phyloP scores from a whole-genome alignment of 2,888 invertebrate species.

The Pogonocherus hispidulus region DNA sequence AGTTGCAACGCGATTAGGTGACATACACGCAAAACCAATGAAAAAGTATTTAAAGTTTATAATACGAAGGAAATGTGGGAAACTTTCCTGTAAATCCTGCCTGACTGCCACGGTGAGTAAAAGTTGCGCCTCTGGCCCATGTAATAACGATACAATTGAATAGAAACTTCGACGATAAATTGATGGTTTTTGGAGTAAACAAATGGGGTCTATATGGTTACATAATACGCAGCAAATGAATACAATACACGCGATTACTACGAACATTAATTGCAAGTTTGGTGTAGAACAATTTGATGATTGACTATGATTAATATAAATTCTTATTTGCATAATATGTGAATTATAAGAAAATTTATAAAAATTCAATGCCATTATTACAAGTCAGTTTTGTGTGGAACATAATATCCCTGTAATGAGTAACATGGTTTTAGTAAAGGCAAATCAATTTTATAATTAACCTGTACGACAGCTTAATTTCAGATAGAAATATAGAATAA shows the following conservation, averaged over 20 bases:
- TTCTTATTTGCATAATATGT: too few relatives aligned
- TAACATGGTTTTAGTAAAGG: too few relatives aligned
- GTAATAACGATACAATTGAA: constrained; percentile 18
- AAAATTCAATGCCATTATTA: too few relatives aligned
- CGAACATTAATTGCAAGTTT: not conserved
- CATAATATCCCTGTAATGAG: too few relatives aligned
- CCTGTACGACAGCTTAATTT: too few relatives aligned
- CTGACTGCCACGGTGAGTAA: constrained; percentile 13
- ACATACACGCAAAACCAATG: constrained; percentile 49
- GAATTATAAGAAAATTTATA: too few relatives aligned
- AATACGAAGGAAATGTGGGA: constrained; percentile 41
- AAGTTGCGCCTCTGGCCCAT: constrained; percentile 17
- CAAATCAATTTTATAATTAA: too few relatives aligned
- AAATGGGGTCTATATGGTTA: not conserved
- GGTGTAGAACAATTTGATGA: not conserved
- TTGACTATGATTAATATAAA: not conserved
- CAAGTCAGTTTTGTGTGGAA: too few relatives aligned
- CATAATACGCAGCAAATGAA: not conserved
- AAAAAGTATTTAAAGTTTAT: constrained; percentile 59
- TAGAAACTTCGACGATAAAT: constrained; percentile 20
- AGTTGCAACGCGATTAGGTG: constrained; percentile 39
- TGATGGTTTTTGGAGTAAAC: constrained; percentile 10
- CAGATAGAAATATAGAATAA: too few relatives aligned
- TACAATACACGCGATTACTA: not conserved
- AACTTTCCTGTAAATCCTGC: constrained; percentile 18